Conservation (phyloP, 2,797 vertebrate genomes). For the Etheostoma nigrum region DNA sequence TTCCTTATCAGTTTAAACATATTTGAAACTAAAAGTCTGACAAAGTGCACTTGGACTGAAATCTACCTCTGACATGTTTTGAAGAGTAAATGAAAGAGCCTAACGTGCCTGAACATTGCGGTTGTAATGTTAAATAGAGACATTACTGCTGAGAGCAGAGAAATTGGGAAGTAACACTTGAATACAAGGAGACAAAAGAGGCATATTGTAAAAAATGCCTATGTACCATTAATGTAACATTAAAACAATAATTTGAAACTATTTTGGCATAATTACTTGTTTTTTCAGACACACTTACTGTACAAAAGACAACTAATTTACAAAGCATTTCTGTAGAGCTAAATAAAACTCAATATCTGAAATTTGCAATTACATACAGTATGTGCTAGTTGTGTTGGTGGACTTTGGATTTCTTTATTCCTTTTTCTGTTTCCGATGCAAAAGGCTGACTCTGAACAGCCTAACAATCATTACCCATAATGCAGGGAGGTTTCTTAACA, state of each 20-base stretch:
- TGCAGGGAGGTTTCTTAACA: conserved; percentile 10
- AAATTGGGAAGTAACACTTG: background rate
- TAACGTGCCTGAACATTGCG: background rate
- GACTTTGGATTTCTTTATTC: no score
- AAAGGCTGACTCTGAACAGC: background rate
- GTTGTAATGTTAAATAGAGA: background rate
- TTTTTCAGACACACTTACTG: background rate
- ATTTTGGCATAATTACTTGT: background rate
- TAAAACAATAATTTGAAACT: background rate
- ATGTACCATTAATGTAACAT: background rate
- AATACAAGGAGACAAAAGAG: background rate
- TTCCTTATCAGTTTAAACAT: background rate
- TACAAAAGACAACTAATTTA: background rate
- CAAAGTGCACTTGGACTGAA: background rate
- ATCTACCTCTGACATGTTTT: conserved; percentile 30
- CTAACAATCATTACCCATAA: conserved; percentile 6
- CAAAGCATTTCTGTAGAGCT: background rate
- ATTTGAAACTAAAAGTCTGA: background rate
- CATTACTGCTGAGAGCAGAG: background rate
- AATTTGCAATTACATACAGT: background rate
- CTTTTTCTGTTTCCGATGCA: background rate
- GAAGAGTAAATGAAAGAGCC: conserved; percentile 15
- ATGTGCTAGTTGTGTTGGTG: background rate
- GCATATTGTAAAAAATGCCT: background rate
- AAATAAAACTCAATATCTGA: background rate